A percentile compares a stretch with the other conserved stretches of the same genome.
phyloP scores from a whole-genome alignment of 2,888 invertebrate genomes.

The Melieria omissa region DNA sequence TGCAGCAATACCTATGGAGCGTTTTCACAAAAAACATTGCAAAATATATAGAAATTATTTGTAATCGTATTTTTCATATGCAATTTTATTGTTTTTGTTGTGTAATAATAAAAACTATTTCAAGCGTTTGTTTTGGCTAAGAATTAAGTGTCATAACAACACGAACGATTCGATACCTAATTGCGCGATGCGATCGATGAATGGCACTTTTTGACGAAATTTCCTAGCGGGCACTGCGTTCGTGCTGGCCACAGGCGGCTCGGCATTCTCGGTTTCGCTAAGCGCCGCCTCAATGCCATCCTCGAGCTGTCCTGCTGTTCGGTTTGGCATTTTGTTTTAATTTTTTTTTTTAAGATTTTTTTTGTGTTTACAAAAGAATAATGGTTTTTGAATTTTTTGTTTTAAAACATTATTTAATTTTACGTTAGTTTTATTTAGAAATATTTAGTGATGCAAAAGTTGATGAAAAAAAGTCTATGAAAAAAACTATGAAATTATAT shows the following conservation, averaged over 20 bases:
- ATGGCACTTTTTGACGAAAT: slow-evolving; percentile 63
- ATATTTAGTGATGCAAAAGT: too few relatives aligned
- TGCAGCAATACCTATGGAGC: too few relatives aligned
- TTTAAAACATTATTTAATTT: neutral
- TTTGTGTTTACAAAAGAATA: neutral
- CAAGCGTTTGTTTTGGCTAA: too few relatives aligned
- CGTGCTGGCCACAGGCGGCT: slow-evolving; percentile 31
- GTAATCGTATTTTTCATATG: too few relatives aligned
- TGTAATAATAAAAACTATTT: too few relatives aligned
- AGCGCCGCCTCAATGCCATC: slow-evolving; percentile 43
- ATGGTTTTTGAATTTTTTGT: neutral
- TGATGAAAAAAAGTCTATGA: too few relatives aligned
- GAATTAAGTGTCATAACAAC: too few relatives aligned
- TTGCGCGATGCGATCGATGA: slow-evolving; percentile 64
- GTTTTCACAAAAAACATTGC: too few relatives aligned
- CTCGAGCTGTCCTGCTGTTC: slow-evolving; percentile 29
- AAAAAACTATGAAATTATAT: too few relatives aligned
- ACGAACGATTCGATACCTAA: slow-evolving; percentile 56
- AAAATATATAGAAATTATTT: too few relatives aligned
- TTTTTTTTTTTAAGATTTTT: neutral
- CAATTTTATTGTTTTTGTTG: too few relatives aligned
- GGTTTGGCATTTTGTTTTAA: neutral
- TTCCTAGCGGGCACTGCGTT: slow-evolving; percentile 50
- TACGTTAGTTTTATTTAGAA: neutral
- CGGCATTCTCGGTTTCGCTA: slow-evolving; percentile 42